Percentiles rank a stretch among this genome's conserved stretches.
Conservation (phyloP, 2,888 invertebrate genomes). For the Drosophila kuntzei region DNA sequence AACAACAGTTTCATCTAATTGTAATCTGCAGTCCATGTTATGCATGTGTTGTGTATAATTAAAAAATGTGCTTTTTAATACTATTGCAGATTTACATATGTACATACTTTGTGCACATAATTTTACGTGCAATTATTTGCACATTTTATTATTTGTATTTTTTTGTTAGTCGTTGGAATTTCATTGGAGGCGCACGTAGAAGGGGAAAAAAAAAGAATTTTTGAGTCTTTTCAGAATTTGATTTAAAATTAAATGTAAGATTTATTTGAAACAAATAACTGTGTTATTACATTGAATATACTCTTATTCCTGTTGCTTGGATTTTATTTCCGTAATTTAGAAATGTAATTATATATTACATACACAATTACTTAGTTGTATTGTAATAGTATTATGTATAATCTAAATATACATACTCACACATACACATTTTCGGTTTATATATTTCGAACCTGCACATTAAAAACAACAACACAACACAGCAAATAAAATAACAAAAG, state of each 20-base stretch:
- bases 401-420: constrained; percentile 41
- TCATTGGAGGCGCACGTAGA: constrained; percentile 36
- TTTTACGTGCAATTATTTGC: constrained; percentile 71
- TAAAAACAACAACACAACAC: constrained; percentile 25
- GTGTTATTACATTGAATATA: constrained; percentile 84
- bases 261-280: constrained; percentile 86
- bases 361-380: constrained; percentile 77
- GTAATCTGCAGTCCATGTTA: constrained; percentile 44
- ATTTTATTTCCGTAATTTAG: constrained; percentile 67
- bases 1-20: constrained; percentile 39
- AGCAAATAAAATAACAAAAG: constrained; percentile 40
- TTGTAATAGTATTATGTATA: constrained; percentile 65
- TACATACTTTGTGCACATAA: constrained; percentile 35
- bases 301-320: constrained; percentile 64
- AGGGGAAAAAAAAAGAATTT: constrained; percentile 6
- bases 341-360: constrained; percentile 80
- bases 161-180: constrained; percentile 31
- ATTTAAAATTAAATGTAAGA: constrained; percentile 84
- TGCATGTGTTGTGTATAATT: constrained; percentile 38
- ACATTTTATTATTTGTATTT: constrained; percentile 27
- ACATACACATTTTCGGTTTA: constrained; percentile 42
- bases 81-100: constrained; percentile 9
- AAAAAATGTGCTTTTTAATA: constrained; percentile 37
- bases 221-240: background rate
- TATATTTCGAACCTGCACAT: constrained; percentile 36